Evolutionary conservation across 2,888 invertebrate species (phyloP).

Genomic region (Eupithecia insigniata): DNA sequence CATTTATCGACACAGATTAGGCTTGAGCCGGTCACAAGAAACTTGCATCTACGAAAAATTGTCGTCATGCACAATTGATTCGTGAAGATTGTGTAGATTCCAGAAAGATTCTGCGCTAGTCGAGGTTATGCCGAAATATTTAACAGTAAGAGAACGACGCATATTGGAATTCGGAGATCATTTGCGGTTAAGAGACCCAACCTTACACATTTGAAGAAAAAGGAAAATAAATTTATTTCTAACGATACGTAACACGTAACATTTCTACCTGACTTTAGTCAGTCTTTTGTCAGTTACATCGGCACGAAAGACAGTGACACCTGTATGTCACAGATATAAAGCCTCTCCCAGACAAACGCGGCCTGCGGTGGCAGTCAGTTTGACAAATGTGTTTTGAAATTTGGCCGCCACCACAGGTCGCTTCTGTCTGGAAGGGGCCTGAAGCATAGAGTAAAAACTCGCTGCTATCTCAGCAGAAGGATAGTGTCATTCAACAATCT

Average conservation of each 20-base stretch:
- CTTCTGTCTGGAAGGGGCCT: no score
- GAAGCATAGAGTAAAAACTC: no score
- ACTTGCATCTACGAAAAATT: background rate
- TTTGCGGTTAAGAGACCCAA: background rate
- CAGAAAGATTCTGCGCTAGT: background rate
- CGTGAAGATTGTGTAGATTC: background rate
- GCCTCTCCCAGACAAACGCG: background rate
- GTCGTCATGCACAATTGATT: background rate
- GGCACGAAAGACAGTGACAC: background rate
- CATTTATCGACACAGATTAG: background rate
- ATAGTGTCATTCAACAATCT: no score
- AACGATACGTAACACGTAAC: no score
- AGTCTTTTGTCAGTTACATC: background rate
- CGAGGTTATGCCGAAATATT: background rate
- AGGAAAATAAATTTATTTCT: no score
- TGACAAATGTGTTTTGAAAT: background rate
- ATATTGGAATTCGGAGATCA: background rate
- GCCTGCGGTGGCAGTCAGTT: background rate
- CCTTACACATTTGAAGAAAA: no score
- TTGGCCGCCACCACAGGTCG: no score
- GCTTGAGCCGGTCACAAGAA: background rate
- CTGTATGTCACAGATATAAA: background rate
- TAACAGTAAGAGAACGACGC: background rate
- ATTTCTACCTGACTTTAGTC: background rate
- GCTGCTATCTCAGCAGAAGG: no score